Evolutionary conservation across 2,888 invertebrate species (phyloP).

Genomic region (Drosophila incognita): DNA sequence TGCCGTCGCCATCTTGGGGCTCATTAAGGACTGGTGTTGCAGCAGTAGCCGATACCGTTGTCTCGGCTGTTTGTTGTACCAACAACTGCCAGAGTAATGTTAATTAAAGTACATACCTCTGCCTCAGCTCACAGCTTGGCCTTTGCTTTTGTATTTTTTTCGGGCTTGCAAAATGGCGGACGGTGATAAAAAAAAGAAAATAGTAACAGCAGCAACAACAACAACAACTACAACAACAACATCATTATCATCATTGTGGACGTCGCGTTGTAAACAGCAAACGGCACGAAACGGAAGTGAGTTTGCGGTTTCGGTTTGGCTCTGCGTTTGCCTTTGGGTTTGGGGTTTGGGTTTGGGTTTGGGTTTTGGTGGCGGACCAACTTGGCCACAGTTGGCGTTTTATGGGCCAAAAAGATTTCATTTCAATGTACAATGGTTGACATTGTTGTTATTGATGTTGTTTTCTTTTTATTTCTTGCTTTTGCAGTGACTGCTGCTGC

Average conservation of each 20-base stretch:
- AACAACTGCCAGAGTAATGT: slow-evolving; percentile 43
- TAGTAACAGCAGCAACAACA: slow-evolving; percentile 9
- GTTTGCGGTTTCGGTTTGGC: slow-evolving; percentile 69
- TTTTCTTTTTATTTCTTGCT: not conserved
- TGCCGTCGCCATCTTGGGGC: slow-evolving; percentile 52
- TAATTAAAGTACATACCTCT: slow-evolving; percentile 62
- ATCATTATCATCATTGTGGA: slow-evolving; percentile 7
- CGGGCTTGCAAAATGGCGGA: slow-evolving; percentile 66
- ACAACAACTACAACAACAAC: not conserved
- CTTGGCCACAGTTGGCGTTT: slow-evolving; percentile 74
- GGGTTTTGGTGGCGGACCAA: slow-evolving; percentile 48
- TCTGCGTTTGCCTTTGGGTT: slow-evolving; percentile 42
- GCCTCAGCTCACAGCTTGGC: slow-evolving; percentile 11
- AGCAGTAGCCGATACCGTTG: slow-evolving; percentile 13
- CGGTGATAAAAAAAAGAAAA: slow-evolving; percentile 9
- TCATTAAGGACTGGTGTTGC: slow-evolving; percentile 39
- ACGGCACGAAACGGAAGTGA: slow-evolving; percentile 77
- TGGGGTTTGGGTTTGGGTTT: slow-evolving; percentile 50
- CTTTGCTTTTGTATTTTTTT: slow-evolving; percentile 29
- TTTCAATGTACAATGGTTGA: slow-evolving; percentile 68
- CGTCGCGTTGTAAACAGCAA: slow-evolving; percentile 47
- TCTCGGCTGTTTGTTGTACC: not conserved
- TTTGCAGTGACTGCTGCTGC: slow-evolving; percentile 3
- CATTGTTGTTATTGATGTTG: slow-evolving; percentile 53
- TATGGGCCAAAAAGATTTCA: slow-evolving; percentile 81